Base-by-base conservation (phyloP, 2,888 invertebrate species). In the Dynastes tityus region DNA sequence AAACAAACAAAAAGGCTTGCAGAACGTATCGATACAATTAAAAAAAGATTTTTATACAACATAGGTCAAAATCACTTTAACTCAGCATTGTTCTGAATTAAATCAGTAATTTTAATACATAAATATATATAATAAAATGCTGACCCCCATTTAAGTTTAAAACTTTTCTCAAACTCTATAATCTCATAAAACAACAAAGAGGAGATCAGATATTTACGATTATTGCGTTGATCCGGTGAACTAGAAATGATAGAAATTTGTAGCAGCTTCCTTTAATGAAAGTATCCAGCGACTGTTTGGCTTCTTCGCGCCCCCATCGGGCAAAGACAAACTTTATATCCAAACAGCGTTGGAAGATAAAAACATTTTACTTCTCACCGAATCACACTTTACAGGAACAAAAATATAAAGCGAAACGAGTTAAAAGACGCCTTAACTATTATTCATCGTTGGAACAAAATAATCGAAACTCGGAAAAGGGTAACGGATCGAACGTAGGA, bases 401-500 rank as follows among this genome's bases (percentile, higher is more conserved):
- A 68, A 4, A 13, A 68, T 11, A 32, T 1, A 63, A 27, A 16
- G 22, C 8, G 8, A 16, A 65, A 45, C 9, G 1, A 65, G 40
- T 37, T 65, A 65, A 16, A 65, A 65, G 49, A 11, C 45, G 49
- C 11, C 49, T 11, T 16, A 22, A 9, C 29, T 22, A 68, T 11
- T 22, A 22, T 27, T 49, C 49, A 49, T 68, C 49, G 45, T 16
- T 40, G 2, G 65, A 45, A 27, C 22, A 68, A 49, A 16, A 37
- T n/a, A 40, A 2, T 27, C 27, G 67, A 49, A 49, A 49, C 29
- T 32, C 49, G 22, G 32, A 22, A 49, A 68, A 51, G 67, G 45
- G 45, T 45, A 51, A 51, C 22, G 67, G 27, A 68, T 68, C 49
- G 49, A 49, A 49, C 49, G 27, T n/a, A 22, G 27, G 49, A 45